These are phyloP conservation scores for Chironomus tepperi DNA, from an alignment of 1,140 invertebrate genomes.

Conservation along the genomic window DNA sequence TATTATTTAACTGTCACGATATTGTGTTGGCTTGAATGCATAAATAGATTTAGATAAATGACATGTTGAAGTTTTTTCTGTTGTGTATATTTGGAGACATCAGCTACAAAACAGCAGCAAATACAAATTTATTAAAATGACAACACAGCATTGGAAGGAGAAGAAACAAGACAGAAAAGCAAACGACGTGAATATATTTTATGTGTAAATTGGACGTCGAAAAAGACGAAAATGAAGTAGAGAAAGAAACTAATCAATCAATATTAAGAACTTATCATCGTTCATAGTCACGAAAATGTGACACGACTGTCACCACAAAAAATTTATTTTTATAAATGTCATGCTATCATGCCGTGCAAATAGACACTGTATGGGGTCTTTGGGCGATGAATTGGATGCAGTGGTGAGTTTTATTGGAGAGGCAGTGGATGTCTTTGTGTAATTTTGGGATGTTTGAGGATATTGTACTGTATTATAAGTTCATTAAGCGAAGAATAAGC, in stretches of 20 bases:
- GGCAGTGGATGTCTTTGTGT: no score
- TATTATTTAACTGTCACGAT: not conserved
- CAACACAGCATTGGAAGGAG: not conserved
- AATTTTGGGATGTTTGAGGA: no score
- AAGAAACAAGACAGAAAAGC: not conserved
- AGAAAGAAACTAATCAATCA: conserved; percentile 20
- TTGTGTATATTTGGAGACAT: no score
- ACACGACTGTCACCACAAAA: conserved; percentile 17
- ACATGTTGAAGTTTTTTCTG: not conserved
- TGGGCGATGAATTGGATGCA: no score
- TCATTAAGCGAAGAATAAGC: no score
- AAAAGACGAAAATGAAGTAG: no score
- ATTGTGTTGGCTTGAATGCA: not conserved
- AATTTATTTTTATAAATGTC: not conserved
- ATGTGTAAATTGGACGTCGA: no score
- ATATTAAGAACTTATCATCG: conserved; percentile 21
- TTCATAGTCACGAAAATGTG: conserved; percentile 18
- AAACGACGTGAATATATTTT: no score
- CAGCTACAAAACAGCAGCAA: not conserved
- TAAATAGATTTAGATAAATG: conserved; percentile 15
- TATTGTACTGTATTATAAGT: no score
- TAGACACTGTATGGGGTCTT: not conserved
- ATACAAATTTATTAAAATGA: conserved; percentile 9
- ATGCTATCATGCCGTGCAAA: not conserved
- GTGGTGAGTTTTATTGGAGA: no score